Percentiles rank a stretch among this genome's conserved stretches.
Evolutionary conservation across 2,888 invertebrate species (phyloP).

Genomic region (Coleophora flavipennella): DNA sequence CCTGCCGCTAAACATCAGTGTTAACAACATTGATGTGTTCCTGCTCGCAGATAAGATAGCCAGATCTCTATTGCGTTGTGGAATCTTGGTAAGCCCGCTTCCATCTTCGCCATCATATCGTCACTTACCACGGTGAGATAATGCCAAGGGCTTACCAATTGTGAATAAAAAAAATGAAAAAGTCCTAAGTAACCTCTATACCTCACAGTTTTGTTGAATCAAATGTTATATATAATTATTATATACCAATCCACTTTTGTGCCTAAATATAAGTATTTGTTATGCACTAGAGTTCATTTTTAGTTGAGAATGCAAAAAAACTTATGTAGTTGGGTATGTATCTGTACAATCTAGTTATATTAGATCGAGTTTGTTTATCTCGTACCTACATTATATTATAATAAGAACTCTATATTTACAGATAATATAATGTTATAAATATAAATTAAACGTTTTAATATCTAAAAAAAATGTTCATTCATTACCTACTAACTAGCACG

Average conservation of each 20-base stretch:
- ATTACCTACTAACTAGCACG: too few relatives aligned
- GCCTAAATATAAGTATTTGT: constrained; percentile 59
- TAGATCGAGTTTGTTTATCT: constrained; percentile 64
- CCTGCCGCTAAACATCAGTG: too few relatives aligned
- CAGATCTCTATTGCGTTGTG: too few relatives aligned
- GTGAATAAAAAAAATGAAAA: too few relatives aligned
- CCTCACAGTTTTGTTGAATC: constrained; percentile 50
- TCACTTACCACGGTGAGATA: too few relatives aligned
- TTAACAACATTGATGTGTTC: too few relatives aligned
- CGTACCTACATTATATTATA: constrained; percentile 55
- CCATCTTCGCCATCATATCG: too few relatives aligned
- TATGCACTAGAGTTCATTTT: constrained; percentile 56
- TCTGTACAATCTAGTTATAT: constrained; percentile 45
- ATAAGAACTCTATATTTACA: constrained; percentile 72
- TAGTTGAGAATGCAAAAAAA: constrained; percentile 52
- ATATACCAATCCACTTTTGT: constrained; percentile 51
- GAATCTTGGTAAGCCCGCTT: too few relatives aligned
- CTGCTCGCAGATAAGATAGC: too few relatives aligned
- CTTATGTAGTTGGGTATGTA: constrained; percentile 54
- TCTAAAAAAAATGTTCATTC: too few relatives aligned
- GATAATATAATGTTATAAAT: constrained; percentile 72
- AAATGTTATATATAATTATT: constrained; percentile 57
- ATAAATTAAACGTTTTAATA: constrained; percentile 71
- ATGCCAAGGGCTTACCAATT: too few relatives aligned
- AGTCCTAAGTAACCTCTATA: constrained; percentile 20